phyloP scores from a whole-genome alignment of 53 echinoderm and acorn worm genomes.

The Holothuria leucospilota region DNA sequence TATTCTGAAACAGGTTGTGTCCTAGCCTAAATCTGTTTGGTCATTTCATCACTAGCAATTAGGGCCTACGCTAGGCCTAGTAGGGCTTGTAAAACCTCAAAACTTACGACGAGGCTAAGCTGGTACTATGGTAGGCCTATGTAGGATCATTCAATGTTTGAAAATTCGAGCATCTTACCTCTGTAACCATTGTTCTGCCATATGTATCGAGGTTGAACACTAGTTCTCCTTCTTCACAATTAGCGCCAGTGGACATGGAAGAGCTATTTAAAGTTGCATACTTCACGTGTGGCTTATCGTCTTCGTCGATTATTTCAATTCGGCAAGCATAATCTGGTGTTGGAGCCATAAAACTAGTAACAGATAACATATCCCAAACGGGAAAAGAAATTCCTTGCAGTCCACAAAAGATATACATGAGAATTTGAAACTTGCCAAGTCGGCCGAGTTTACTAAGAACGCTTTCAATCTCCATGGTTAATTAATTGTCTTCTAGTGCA shows the following conservation, averaged over 20 bases:
- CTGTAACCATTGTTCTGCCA: constrained; percentile 43
- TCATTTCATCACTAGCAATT: too few species aligned
- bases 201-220: constrained; percentile 30
- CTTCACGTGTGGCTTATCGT: neutral
- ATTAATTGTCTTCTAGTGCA: neutral
- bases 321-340: neutral
- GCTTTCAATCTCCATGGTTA: constrained; percentile 22
- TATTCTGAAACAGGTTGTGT: too few species aligned
- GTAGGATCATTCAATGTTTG: neutral
- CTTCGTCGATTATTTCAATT: neutral
- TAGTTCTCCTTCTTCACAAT: constrained; percentile 30
- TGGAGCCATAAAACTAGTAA: constrained; percentile 37
- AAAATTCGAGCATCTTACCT: neutral
- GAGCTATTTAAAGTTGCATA: neutral
- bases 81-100: too few species aligned
- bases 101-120: too few species aligned
- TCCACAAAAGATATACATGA: constrained; percentile 45
- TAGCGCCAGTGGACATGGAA: too few species aligned
- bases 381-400: constrained; percentile 34
- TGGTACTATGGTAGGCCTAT: neutral
- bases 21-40: too few species aligned
- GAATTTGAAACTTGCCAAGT: constrained; percentile 23
- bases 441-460: constrained; percentile 20
- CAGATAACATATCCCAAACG: constrained; percentile 37
- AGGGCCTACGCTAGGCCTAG: too few species aligned